These are phyloP conservation scores for Idaea straminata DNA, from an alignment of 2,888 invertebrate genomes.

Conservation along the genomic window DNA sequence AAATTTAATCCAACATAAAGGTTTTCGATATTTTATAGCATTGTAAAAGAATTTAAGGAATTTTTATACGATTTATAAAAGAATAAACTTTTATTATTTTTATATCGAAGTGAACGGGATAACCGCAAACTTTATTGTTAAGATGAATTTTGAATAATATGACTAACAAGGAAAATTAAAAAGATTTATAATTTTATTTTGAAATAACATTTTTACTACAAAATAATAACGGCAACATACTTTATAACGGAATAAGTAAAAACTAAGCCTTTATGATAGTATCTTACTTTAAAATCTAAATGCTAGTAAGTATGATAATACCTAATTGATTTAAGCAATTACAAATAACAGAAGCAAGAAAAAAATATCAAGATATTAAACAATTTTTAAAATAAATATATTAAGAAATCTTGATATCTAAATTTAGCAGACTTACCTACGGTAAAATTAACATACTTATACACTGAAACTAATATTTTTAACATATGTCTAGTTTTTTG, in stretches of 20 bases:
- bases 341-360: too few relatives aligned
- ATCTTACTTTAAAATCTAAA: too few relatives aligned
- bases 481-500: slow-evolving; percentile 2
- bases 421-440: not conserved
- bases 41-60: not conserved
- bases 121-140: not conserved
- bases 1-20: not conserved
- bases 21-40: not conserved
- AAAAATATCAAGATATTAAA: not conserved
- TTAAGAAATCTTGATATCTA: not conserved
- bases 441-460: not conserved
- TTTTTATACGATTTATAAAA: not conserved
- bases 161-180: not conserved
- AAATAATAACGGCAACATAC: too few relatives aligned
- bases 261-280: too few relatives aligned
- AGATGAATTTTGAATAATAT: not conserved
- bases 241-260: too few relatives aligned
- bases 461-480: not conserved
- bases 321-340: too few relatives aligned
- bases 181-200: not conserved
- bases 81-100: not conserved
- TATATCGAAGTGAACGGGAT: not conserved
- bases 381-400: not conserved
- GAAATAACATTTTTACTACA: too few relatives aligned
- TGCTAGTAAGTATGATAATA: too few relatives aligned